Evolutionary conservation across 2,888 invertebrate species (phyloP), one percentile per base, ranked within the genome.

Genomic region (Heteromurus nitidus): DNA sequence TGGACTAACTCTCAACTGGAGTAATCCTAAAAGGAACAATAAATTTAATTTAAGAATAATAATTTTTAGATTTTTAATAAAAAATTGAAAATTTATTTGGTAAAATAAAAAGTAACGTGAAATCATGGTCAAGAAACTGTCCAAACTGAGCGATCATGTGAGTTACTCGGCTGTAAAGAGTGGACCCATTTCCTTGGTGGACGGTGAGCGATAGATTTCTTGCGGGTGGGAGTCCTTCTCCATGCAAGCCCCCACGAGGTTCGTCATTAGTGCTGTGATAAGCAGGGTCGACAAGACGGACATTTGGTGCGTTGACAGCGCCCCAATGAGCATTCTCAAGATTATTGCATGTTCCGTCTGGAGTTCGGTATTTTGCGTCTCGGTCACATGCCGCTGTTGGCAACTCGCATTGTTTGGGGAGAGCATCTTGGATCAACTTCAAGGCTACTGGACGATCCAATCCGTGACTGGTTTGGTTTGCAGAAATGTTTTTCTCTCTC

Each of bases 161-260:
- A 0, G 86, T 84, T 11, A 84, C 58, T 16, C n/a, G n/a, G n/a
- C n/a, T n/a, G n/a, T n/a, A 26, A 75, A 7, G 94, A 2, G 30
- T 94, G 0, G 91, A 91, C 86, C 93, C 92, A 86, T 91, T 91
- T 11, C 67, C 67, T 83, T 91, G 90, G 88, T 94, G 94, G 65
- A 94, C 91, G 1, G 91, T 88, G 9, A 93, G 90, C 88, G 95
- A 95, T 84, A 96, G 92, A 82, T 92, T 92, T 26, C 96, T 90
- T 0, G 96, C 92, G 60, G 94, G 95, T 1, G 96, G 95, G 1
- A 96, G 90, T 88, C 13, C 5, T 3, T 55, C 3, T 22, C 62
- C 90, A 89, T n/a, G 93, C 93, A 79, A 91, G 89, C 0, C 94
- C 3, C 88, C 94, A 5, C 88, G 80, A 0, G 88, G 86, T 7